phyloP scores from a whole-genome alignment of 1,140 invertebrate genomes.

The Neocloeon triangulifer region DNA sequence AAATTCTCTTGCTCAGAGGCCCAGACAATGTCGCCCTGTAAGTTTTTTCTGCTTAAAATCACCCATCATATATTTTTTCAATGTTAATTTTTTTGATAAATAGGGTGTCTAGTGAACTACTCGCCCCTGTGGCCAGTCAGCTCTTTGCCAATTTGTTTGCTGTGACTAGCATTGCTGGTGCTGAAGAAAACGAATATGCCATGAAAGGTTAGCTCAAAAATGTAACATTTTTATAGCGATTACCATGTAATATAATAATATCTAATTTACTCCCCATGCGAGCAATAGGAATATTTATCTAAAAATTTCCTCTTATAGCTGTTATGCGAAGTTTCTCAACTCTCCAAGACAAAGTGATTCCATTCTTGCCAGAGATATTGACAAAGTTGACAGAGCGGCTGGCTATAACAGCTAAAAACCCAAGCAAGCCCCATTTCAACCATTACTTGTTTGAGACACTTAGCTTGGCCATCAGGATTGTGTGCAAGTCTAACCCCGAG shows the following conservation, averaged over 20 bases:
- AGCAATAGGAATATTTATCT: conserved; percentile 11
- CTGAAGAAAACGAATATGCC: conserved; percentile 86
- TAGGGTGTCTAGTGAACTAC: conserved; percentile 29
- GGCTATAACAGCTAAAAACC: conserved; percentile 71
- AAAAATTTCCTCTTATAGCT: conserved; percentile 30
- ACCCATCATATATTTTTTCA: not conserved
- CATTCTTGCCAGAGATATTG: conserved; percentile 52
- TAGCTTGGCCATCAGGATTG: conserved; percentile 67
- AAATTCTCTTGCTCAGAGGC: conserved; percentile 51
- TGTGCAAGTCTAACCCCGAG: conserved; percentile 53
- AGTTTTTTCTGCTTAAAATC: conserved; percentile 2
- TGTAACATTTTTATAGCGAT: not conserved
- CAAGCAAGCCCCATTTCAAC: conserved; percentile 90
- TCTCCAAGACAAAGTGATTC: conserved; percentile 59
- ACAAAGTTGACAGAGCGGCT: conserved; percentile 70
- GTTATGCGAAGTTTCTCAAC: conserved; percentile 72
- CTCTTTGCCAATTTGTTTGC: conserved; percentile 54
- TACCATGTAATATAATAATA: conserved; percentile 4
- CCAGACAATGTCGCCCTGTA: conserved; percentile 11
- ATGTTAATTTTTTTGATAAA: conserved; percentile 8
- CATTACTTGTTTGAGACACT: conserved; percentile 92
- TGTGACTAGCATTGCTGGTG: conserved; percentile 41
- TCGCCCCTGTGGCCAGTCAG: conserved; percentile 33
- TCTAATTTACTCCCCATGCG: no score
- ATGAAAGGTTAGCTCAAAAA: conserved; percentile 55